Conservation (phyloP, 2,888 invertebrate genomes). For the Phrixothrix hirtus region DNA sequence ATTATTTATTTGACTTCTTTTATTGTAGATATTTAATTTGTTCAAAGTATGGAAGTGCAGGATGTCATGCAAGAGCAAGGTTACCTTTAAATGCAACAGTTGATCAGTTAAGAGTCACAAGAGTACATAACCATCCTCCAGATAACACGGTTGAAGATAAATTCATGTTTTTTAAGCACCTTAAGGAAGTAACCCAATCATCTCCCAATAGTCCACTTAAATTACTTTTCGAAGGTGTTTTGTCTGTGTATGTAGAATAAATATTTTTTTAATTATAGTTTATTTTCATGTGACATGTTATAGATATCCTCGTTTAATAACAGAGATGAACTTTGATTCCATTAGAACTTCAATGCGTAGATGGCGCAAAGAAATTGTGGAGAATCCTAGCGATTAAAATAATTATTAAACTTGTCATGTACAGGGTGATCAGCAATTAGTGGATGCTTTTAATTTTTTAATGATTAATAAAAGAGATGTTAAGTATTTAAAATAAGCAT, state of each 20-base stretch:
- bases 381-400: too few species aligned
- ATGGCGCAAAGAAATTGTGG: constrained; percentile 34
- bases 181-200: constrained; percentile 22
- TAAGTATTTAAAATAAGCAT: neutral
- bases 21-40: constrained; percentile 40
- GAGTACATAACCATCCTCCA: constrained; percentile 42
- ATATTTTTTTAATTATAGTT: neutral
- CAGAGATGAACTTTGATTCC: constrained; percentile 32
- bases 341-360: constrained; percentile 38
- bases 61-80: constrained; percentile 39
- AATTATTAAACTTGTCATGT: too few species aligned
- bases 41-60: constrained; percentile 36
- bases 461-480: too few species aligned
- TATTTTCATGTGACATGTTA: constrained; percentile 21
- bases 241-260: constrained; percentile 20
- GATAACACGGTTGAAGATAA: constrained; percentile 34
- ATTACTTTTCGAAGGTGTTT: constrained; percentile 22
- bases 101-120: constrained; percentile 36
- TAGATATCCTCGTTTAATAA: constrained; percentile 40
- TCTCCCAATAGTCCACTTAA: constrained; percentile 14
- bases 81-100: constrained; percentile 32
- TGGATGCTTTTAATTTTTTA: too few species aligned
- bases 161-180: constrained; percentile 20
- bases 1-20: too few species aligned
- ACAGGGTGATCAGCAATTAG: too few species aligned